phyloP scores from a whole-genome alignment of 1,140 invertebrate genomes.

The Orussus abietinus region DNA sequence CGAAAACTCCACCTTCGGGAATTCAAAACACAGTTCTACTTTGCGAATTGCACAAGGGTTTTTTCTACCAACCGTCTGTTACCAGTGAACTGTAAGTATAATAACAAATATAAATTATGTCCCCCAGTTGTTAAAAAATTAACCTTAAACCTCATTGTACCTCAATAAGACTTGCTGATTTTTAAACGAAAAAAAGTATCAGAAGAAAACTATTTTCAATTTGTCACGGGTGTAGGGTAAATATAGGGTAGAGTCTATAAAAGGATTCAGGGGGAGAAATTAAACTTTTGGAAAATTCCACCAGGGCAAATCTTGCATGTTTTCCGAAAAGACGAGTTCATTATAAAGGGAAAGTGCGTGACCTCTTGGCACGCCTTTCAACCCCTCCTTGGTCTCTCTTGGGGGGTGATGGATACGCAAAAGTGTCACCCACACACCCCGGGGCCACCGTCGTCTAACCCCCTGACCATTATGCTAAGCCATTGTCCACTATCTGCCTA shows the following conservation, averaged over 20 bases:
- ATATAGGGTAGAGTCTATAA: neutral
- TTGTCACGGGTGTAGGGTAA: no score
- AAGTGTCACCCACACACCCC: slow-evolving; percentile 22
- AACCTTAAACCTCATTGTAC: no score
- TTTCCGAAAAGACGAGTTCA: slow-evolving; percentile 3
- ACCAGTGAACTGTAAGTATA: slow-evolving; percentile 37
- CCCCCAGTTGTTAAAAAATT: no score
- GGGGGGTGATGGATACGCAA: slow-evolving; percentile 23
- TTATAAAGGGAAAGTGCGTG: slow-evolving; percentile 13
- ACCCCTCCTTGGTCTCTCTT: slow-evolving; percentile 9
- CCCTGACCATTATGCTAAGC: slow-evolving; percentile 42
- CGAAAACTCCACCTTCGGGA: slow-evolving; percentile 30
- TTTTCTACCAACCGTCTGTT: slow-evolving; percentile 29
- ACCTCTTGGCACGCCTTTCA: slow-evolving; percentile 5
- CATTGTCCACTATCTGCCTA: slow-evolving; percentile 52
- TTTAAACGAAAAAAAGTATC: no score
- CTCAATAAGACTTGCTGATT: no score
- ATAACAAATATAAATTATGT: no score
- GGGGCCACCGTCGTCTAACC: slow-evolving; percentile 14
- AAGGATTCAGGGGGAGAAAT: neutral
- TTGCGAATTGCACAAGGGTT: slow-evolving; percentile 41
- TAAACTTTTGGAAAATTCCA: neutral
- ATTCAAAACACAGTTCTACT: slow-evolving; percentile 38
- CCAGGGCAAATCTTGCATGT: no score
- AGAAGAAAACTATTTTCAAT: no score